These are phyloP conservation scores for Oncorhynchus mykiss DNA, from an alignment of 2,113 vertebrate species.

Conservation along the genomic window DNA sequence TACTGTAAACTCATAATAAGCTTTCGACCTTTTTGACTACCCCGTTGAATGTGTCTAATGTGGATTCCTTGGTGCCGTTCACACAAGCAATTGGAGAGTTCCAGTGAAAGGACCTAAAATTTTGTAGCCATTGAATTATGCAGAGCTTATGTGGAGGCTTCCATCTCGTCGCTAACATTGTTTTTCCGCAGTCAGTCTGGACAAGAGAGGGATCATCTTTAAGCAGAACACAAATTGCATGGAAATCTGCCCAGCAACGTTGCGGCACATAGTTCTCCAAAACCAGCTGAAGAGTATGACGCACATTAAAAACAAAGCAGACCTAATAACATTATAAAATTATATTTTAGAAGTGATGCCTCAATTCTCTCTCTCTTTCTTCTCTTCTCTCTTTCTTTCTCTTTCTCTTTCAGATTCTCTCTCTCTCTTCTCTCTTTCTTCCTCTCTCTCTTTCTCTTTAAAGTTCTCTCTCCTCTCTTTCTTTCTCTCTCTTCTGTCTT, in stretches of 20 bases:
- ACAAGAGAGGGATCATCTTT: neutral
- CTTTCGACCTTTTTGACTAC: no score
- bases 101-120: no score
- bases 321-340: constrained; percentile 44
- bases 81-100: no score
- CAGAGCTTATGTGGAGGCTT: no score
- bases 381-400: constrained; percentile 9
- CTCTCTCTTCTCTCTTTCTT: constrained; percentile 24
- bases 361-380: constrained; percentile 26
- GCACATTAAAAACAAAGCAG: constrained; percentile 19
- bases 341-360: constrained; percentile 28
- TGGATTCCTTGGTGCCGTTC: no score
- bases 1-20: no score
- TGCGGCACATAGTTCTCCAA: constrained; percentile 9
- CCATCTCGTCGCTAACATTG: no score
- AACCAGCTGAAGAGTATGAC: constrained; percentile 21
- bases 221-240: neutral
- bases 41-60: no score
- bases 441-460: constrained; percentile 10
- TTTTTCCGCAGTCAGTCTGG: no score
- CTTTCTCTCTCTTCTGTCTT: no score
- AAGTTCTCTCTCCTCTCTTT: no score
- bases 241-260: neutral
- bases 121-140: no score
- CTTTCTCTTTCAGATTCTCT: neutral